These are phyloP conservation scores for Tachycineta bicolor DNA, from an alignment of 2,113 vertebrate genomes.

Conservation along the genomic window DNA sequence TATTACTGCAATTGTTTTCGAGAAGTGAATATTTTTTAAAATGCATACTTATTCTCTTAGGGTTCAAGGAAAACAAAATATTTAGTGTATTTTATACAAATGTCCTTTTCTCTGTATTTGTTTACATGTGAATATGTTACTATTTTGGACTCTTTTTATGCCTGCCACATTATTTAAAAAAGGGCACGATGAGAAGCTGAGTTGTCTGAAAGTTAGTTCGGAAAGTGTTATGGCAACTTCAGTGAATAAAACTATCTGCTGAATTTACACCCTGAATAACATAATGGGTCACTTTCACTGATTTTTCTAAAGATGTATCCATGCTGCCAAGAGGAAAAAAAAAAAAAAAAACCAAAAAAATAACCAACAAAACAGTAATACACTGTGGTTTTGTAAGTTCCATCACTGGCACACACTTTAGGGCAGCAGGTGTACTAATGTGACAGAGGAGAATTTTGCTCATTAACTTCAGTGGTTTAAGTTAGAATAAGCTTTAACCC, in stretches of 20 bases:
- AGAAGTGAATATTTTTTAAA: background rate
- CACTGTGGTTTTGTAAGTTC: background rate
- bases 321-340: background rate
- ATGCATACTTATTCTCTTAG: background rate
- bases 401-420: background rate
- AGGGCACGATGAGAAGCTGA: background rate
- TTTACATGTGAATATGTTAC: background rate
- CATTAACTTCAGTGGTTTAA: conserved; percentile 18
- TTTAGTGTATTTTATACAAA: background rate
- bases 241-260: background rate
- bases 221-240: background rate
- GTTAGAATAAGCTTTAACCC: background rate
- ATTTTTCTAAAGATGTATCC: background rate
- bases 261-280: background rate
- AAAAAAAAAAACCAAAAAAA: no score
- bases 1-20: background rate
- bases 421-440: background rate
- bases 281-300: background rate
- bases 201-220: background rate
- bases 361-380: background rate
- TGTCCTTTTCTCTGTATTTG: background rate
- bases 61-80: background rate
- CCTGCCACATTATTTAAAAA: background rate
- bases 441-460: background rate
- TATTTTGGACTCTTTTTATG: background rate